Conservation (phyloP, 2,113 vertebrate species). For the Peromyscus leucopus region DNA sequence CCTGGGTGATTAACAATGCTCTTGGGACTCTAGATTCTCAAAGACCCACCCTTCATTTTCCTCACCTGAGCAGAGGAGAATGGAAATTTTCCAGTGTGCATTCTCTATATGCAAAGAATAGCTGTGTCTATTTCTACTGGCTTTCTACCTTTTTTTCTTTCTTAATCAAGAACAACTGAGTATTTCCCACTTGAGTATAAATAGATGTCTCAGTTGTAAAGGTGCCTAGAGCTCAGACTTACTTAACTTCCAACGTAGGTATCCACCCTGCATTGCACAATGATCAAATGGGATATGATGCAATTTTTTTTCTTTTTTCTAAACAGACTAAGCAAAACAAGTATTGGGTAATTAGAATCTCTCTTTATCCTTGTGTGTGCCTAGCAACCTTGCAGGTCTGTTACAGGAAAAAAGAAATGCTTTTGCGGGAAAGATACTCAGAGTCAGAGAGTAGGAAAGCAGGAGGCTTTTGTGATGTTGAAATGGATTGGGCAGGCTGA, state of each 20-base stretch:
- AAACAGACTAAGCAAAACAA: slow-evolving; percentile 85
- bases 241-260: slow-evolving; percentile 82
- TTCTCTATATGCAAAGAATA: not conserved
- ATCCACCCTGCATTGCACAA: slow-evolving; percentile 86
- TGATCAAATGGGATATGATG: slow-evolving; percentile 76
- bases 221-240: slow-evolving; percentile 77
- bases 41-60: not conserved
- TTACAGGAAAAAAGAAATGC: slow-evolving; percentile 70
- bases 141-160: slow-evolving; percentile 39
- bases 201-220: slow-evolving; percentile 79
- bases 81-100: not conserved
- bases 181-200: slow-evolving; percentile 76
- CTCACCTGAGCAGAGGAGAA: slow-evolving; percentile 6
- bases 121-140: slow-evolving; percentile 48
- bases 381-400: slow-evolving; percentile 83
- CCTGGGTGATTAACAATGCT: not conserved
- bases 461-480: slow-evolving; percentile 64
- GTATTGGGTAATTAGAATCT: slow-evolving; percentile 84
- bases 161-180: slow-evolving; percentile 37
- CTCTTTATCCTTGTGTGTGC: slow-evolving; percentile 81
- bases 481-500: slow-evolving; percentile 13
- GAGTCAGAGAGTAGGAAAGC: slow-evolving; percentile 59
- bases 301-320: slow-evolving; percentile 79
- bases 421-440: slow-evolving; percentile 77
- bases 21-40: not conserved